These are phyloP conservation scores for Elysia chlorotica DNA, from an alignment of 1,140 invertebrate genomes.

Conservation along the genomic window DNA sequence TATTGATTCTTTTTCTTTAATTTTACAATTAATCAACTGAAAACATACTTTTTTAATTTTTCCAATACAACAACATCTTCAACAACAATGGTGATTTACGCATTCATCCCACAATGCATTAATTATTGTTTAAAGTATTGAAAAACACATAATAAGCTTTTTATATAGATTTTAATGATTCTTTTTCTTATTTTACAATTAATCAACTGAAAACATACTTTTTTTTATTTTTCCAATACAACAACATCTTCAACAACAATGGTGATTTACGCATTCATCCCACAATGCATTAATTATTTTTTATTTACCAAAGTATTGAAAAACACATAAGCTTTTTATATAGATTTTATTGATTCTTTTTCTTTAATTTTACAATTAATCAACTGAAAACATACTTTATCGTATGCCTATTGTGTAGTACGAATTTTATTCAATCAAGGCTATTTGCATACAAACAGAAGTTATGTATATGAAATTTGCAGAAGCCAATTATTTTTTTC, in stretches of 20 bases:
- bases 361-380: no score
- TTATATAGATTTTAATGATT: not conserved
- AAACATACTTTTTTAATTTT: not conserved
- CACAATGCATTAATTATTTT: not conserved
- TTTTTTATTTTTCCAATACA: constrained; percentile 42
- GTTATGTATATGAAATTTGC: no score
- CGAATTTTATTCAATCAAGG: no score
- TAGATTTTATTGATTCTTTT: not conserved
- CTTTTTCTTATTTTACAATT: not conserved
- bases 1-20: not conserved
- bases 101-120: not conserved
- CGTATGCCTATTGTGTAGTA: no score
- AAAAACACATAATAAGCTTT: not conserved
- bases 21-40: not conserved
- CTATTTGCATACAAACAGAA: no score
- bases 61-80: constrained; percentile 51
- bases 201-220: not conserved
- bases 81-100: constrained; percentile 41
- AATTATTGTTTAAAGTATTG: not conserved
- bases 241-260: constrained; percentile 50
- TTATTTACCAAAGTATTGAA: not conserved
- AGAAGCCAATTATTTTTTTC: no score
- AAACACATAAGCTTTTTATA: not conserved
- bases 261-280: constrained; percentile 24
- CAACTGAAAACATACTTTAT: no score